Evolutionary conservation across 2,113 vertebrate species (phyloP), one percentile per base, ranked within the genome.

Genomic region (Cephalopterus ornatus): DNA sequence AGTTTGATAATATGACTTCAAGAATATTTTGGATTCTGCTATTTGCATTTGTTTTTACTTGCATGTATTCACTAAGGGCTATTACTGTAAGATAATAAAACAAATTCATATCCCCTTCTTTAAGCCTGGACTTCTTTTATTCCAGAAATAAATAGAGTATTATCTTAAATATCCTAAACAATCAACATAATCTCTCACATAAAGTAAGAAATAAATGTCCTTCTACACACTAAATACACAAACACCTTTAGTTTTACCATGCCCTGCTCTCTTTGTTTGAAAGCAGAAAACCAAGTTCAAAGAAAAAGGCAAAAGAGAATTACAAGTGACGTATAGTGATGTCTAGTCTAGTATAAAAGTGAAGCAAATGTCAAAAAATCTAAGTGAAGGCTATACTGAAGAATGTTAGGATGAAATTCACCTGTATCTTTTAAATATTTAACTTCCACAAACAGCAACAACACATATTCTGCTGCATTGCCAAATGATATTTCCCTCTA

Each of bases 1-100:
- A 58, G 55, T 89, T 95, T 93, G 56, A 58, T 92, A 95, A 89
- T 71, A 92, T 28, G 20, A 92, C 23, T 92, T 61, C 8, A 37
- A 37, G 76, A 92, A 56, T 80, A 88, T 74, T 85, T 58, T 82
- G 14, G 17, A 67, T 79, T 89, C 50, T 85, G 18, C n/a, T 86
- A 55, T 94, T 80, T 76, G 50, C 68, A 46, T 80, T 89, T 91
- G 24, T 74, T 30, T 89, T 75, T 41, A 66, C 63, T 89, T 89
- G 24, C 5, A 2, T 11, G 14, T 58, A 76, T 65, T 71, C 47
- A 70, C 24, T n/a, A 87, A 55, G 11, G 5, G 14, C 26, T 90
- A 86, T 59, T 28, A 56, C 17, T 52, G 13, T 15, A 85, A 56
- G 7, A 11, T 39, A 68, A 56, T 41, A 80, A 92, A 77, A 44